Evolutionary conservation across 1,140 invertebrate species (phyloP).

Genomic region (Pseudomyrmex concolor): DNA sequence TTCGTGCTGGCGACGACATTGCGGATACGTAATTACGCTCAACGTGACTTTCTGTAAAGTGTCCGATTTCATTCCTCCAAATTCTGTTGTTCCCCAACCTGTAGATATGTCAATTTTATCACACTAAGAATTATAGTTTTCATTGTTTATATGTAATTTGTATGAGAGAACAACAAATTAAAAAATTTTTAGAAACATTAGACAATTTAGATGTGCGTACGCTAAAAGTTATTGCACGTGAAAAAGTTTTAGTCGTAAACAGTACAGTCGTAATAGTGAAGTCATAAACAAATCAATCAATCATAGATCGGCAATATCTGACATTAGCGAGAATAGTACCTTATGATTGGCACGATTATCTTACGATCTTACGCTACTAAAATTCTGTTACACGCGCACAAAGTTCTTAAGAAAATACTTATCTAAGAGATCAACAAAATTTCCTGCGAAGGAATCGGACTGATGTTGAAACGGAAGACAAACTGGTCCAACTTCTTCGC

Average conservation of each 20-base stretch:
- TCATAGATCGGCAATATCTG: too few relatives aligned
- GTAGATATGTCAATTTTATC: slow-evolving; percentile 37
- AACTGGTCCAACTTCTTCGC: slow-evolving; percentile 86
- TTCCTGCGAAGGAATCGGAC: slow-evolving; percentile 82
- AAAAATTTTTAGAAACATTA: neutral
- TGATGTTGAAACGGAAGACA: slow-evolving; percentile 88
- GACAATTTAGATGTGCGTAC: neutral
- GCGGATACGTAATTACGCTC: slow-evolving; percentile 85
- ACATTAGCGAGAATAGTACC: too few relatives aligned
- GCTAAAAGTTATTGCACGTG: too few relatives aligned
- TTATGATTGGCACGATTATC: too few relatives aligned
- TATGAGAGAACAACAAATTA: neutral
- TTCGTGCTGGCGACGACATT: slow-evolving; percentile 82
- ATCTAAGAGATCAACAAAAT: slow-evolving; percentile 86
- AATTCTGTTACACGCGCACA: too few relatives aligned
- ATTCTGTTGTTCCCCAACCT: slow-evolving; percentile 89
- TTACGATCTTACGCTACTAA: too few relatives aligned
- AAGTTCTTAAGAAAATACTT: slow-evolving; percentile 58
- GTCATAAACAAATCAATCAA: too few relatives aligned
- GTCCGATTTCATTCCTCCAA: slow-evolving; percentile 85
- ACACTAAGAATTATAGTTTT: neutral
- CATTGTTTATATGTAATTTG: neutral
- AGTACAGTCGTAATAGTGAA: too few relatives aligned
- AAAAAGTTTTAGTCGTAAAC: too few relatives aligned
- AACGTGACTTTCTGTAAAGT: slow-evolving; percentile 87